phyloP scores from a whole-genome alignment of 2,797 vertebrate genomes.

The Scomberomorus guttatus region DNA sequence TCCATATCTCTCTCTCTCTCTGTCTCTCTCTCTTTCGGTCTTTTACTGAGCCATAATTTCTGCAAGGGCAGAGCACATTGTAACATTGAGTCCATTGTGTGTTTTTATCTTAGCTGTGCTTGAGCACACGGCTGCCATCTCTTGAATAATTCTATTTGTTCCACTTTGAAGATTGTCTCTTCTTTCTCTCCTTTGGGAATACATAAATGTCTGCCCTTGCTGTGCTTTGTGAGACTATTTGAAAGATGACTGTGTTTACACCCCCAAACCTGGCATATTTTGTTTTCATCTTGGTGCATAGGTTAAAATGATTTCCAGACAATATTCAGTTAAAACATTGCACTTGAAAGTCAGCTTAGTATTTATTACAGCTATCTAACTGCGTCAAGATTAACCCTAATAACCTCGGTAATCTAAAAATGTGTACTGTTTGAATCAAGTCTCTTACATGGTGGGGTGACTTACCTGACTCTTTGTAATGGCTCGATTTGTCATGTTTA shows the following conservation, averaged over 20 bases:
- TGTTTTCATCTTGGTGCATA: constrained; percentile 21
- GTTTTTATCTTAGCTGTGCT: constrained; percentile 55
- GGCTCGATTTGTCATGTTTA: constrained; percentile 50
- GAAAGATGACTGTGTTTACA: constrained; percentile 39
- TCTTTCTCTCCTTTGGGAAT: constrained; percentile 45
- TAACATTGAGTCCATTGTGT: constrained; percentile 41
- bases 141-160: constrained; percentile 77
- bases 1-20: constrained; percentile 11
- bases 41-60: constrained; percentile 40
- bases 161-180: constrained; percentile 65
- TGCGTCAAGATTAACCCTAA: constrained; percentile 3
- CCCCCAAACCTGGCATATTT: constrained; percentile 4
- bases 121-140: constrained; percentile 54
- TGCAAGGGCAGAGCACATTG: constrained; percentile 36
- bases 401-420: constrained; percentile 1
- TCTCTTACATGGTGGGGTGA: constrained; percentile 12
- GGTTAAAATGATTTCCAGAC: neutral
- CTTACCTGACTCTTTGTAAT: constrained; percentile 32
- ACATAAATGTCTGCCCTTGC: constrained; percentile 60
- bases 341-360: neutral
- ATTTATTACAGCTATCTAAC: constrained; percentile 23
- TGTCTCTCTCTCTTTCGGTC: constrained; percentile 3
- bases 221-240: constrained; percentile 35
- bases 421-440: constrained; percentile 12
- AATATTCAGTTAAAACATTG: constrained; percentile 10